phyloP scores from a whole-genome alignment of 2,797 vertebrate species.

The Orestias chungarensis region DNA sequence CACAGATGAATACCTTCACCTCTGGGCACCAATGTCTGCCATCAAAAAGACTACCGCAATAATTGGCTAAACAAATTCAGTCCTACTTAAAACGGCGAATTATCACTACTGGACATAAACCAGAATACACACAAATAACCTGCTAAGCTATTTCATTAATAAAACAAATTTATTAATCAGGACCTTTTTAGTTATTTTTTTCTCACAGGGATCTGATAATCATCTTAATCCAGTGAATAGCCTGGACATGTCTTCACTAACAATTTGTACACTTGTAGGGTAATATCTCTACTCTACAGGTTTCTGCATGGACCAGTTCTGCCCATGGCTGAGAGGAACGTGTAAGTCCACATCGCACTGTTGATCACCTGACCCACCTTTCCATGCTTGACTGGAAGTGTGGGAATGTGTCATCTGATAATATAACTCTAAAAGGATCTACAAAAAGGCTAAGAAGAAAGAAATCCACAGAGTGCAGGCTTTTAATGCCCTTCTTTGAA shows the following conservation, averaged over 20 bases:
- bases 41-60: constrained; percentile 46
- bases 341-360: constrained; percentile 37
- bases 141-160: too few species aligned
- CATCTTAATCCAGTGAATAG: constrained; percentile 40
- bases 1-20: constrained; percentile 14
- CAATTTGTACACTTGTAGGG: constrained; percentile 10
- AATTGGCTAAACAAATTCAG: too few species aligned
- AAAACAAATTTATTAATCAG: too few species aligned
- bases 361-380: constrained; percentile 30
- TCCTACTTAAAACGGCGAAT: too few species aligned
- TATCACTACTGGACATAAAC: too few species aligned
- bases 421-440: constrained; percentile 52
- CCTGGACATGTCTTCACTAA: constrained; percentile 41
- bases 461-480: constrained; percentile 17
- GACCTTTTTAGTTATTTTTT: constrained; percentile 9
- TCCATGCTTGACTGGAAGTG: constrained; percentile 57
- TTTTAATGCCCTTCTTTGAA: constrained; percentile 28
- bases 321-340: constrained; percentile 44
- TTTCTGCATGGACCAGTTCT: constrained; percentile 49
- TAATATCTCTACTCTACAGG: constrained; percentile 43
- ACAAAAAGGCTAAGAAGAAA: constrained; percentile 59
- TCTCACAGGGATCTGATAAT: constrained; percentile 35
- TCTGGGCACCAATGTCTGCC: constrained; percentile 28
- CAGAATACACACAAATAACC: too few species aligned
- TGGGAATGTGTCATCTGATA: constrained; percentile 72